These are phyloP conservation scores for human (Homo sapiens) DNA, from an alignment of 2,113 vertebrate species.

Conservation along the genomic window GRCh38 chr17:71274501-71275000, in stretches of 20 bases:
- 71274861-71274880: background rate
- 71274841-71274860: background rate
- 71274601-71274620: background rate
- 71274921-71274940: background rate
- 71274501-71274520: background rate
- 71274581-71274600: background rate
- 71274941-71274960: background rate
- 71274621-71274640: background rate
- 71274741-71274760: background rate
- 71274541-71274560: background rate
- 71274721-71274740: background rate
- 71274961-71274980: background rate
- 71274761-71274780: background rate
- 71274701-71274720: background rate
- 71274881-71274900: background rate
- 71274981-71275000: background rate
- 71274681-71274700: background rate
- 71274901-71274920: background rate
- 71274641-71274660: background rate
- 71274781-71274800: background rate
- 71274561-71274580: background rate
- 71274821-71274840: background rate
- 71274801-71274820: background rate
- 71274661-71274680: background rate
- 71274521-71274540: background rate